These are phyloP conservation scores for Onychorhynchus coronatus DNA, from an alignment of 2,113 vertebrate genomes.

Conservation along the genomic window DNA sequence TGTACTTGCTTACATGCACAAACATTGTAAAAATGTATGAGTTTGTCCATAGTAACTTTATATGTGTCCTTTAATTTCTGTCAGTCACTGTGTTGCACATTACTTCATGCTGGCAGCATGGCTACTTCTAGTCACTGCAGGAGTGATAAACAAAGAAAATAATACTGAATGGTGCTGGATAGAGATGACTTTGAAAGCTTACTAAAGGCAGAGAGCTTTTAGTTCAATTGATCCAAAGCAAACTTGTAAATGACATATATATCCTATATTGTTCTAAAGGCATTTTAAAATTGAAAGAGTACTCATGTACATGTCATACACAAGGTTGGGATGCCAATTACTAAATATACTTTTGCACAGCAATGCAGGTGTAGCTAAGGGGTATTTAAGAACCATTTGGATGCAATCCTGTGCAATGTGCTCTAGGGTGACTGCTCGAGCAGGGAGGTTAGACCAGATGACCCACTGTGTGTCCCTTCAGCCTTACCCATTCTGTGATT, in stretches of 20 bases:
- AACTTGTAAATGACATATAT: neutral
- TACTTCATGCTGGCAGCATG: neutral
- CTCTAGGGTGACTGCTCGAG: neutral
- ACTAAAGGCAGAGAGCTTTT: neutral
- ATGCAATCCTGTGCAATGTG: neutral
- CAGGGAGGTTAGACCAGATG: neutral
- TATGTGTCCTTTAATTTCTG: neutral
- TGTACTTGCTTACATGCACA: neutral
- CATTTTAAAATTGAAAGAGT: neutral
- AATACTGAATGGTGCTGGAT: neutral
- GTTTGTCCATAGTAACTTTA: neutral
- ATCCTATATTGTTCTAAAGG: neutral
- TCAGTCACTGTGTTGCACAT: neutral
- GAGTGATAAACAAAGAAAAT: neutral
- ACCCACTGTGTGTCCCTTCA: neutral
- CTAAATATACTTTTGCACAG: neutral
- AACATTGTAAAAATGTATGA: neutral
- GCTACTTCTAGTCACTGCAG: neutral
- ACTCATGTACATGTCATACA: neutral
- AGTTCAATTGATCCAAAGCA: neutral
- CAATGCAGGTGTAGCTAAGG: neutral
- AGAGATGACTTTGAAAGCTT: neutral
- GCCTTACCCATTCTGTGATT: neutral
- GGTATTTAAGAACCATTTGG: neutral
- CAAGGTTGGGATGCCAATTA: neutral